phyloP scores from a whole-genome alignment of 2,113 vertebrate genomes.

The Bos taurus region DNA sequence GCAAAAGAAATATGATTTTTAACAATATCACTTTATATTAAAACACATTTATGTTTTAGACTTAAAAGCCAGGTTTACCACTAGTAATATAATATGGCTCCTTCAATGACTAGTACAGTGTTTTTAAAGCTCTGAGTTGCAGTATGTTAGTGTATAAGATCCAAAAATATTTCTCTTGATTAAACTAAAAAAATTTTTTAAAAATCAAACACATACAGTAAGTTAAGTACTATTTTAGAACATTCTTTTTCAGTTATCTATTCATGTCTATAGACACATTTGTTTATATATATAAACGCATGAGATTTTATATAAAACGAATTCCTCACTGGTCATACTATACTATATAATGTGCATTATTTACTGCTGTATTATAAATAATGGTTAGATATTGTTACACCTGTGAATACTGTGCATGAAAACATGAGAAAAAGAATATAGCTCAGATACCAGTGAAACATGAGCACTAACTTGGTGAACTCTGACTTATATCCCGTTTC shows the following conservation, averaged over 20 bases:
- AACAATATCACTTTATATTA: not conserved
- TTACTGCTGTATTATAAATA: not conserved
- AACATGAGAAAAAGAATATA: not conserved
- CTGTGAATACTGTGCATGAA: not conserved
- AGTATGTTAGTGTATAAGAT: not conserved
- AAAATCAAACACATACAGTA: not conserved
- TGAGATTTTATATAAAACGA: not conserved
- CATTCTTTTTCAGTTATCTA: not conserved
- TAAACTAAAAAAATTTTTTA: not conserved
- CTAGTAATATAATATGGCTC: not conserved
- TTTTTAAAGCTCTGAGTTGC: not conserved
- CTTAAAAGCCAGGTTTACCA: not conserved
- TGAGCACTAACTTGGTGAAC: not conserved
- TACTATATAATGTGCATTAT: not conserved
- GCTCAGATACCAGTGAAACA: not conserved
- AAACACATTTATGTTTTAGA: not conserved
- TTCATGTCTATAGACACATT: not conserved
- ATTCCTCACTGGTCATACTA: not conserved
- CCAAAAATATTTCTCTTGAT: not conserved
- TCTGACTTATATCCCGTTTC: not conserved
- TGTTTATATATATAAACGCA: not conserved
- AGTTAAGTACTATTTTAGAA: not conserved
- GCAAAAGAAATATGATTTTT: constrained; percentile 8
- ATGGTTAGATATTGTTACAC: not conserved
- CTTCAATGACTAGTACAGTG: not conserved